A percentile compares a stretch with the other conserved stretches of the same genome.
Conservation (phyloP, 1,140 invertebrate species). For the Wasmannia auropunctata region DNA sequence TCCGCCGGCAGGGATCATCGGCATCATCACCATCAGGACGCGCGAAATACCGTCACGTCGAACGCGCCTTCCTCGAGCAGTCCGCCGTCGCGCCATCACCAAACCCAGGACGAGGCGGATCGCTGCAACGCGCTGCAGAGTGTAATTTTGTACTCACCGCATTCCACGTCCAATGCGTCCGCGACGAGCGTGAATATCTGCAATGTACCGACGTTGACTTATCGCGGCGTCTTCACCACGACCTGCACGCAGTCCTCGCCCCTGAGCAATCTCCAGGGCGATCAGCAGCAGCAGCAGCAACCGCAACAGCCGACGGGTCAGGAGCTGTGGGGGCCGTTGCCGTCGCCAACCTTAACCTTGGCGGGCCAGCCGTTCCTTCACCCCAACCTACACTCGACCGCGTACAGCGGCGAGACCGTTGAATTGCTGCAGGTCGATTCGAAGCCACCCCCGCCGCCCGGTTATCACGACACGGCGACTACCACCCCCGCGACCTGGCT, state of each 20-base stretch:
- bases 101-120: conserved; percentile 79
- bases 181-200: conserved; percentile 86
- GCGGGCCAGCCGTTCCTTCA: conserved; percentile 81
- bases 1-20: conserved; percentile 84
- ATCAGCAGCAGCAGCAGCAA: conserved; percentile 77
- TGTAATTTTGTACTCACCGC: conserved; percentile 82
- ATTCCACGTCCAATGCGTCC: conserved; percentile 74
- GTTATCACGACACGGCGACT: conserved; percentile 80
- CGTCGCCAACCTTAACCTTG: conserved; percentile 84
- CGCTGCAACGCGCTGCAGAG: conserved; percentile 82
- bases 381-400: conserved; percentile 76
- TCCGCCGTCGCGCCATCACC: conserved; percentile 80
- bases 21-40: conserved; percentile 84
- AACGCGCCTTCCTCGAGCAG: conserved; percentile 84
- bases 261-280: conserved; percentile 81
- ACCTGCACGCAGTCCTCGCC: conserved; percentile 87
- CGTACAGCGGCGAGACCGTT: conserved; percentile 81
- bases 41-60: conserved; percentile 83
- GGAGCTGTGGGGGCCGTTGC: conserved; percentile 82
- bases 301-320: conserved; percentile 76
- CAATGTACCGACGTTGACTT: conserved; percentile 84
- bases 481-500: conserved; percentile 79
- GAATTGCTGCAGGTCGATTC: conserved; percentile 83
- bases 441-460: conserved; percentile 80
- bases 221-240: conserved; percentile 90